Evolutionary conservation across 2,797 vertebrate species (phyloP), one percentile per base, ranked within the genome.

Genomic region (Pseudocheirus occidentalis): DNA sequence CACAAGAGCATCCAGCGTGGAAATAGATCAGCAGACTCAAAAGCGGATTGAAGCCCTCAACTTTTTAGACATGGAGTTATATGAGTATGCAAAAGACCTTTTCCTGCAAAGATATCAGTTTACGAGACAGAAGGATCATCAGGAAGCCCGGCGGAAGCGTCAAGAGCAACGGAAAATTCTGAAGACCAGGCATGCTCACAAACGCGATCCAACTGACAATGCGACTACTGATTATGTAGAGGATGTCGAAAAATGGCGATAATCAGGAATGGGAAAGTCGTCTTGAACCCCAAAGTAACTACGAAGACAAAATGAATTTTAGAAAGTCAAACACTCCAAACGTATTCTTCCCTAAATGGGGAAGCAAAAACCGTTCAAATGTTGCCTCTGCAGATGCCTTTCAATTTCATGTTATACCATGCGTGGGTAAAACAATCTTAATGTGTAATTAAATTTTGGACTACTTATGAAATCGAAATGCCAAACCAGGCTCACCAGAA

Each of bases 81-180:
- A 99, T 5, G 99, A 99, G 97, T 99, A 99, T 55, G 99, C 99
- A 92, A 99, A 99, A 73, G 99, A 99, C 97, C 99, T 99, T 96
- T 99, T 99, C 97, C 97, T 99, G 98, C 99, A 99, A 98, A 99
- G 99, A 81, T 99, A 99, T 98, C 99, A 99, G 99, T 99, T 98
- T 97, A 99, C 99, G 87, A 98, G 99, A 98, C 99, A 99, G 99
- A 99, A 99, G 97, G 99, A 99, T 97, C 99, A 99, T 97, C 99
- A 99, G 97, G 99, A 99, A 95, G 99, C 99, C 54, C 98, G 99
- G 91, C 98, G 99, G 97, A 99, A 99, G 96, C 99, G 99, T 93
- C 99, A 99, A 98, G 99, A 99, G 96, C 99, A 99, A 97, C 99
- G 99, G 87, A 99, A 99, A 97, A 99, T 99, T 97, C 99, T 99